Base-by-base conservation (phyloP, 1,140 invertebrate species). In the Cryptotermes secundus region DNA sequence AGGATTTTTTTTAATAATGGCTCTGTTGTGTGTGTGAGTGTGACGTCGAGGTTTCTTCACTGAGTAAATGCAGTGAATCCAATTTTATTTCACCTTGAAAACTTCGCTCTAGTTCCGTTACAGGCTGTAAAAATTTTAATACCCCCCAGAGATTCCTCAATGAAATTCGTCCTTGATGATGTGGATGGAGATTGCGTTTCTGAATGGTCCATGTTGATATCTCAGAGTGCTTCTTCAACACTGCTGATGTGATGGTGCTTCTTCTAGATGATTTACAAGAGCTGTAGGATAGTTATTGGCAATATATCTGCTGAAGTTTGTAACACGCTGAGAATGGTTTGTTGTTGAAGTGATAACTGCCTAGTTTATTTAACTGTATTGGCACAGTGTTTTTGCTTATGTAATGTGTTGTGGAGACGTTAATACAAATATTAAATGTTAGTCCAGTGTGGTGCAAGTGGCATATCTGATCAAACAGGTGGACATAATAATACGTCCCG, bases 131-230 rank as follows among this genome's bases (percentile, higher is more conserved):
- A 0, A 72, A 31, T 72, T 72, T 72, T 26, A 49, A 49, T 6
- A n/a, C 7, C 4, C n/a, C 59, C n/a, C 10, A 72, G n/a, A 6
- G 4, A 72, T 72, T 72, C n/a, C n/a, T 72, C 7, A 72, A 31
- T 72, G 59, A 72, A 72, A 72, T 72, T 72, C n/a, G 59, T 72
- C 59, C 59, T 31, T 72, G 59, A 72, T 72, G 59, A 59, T 59
- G 53, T 59, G 53, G n/a, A n/a, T 38, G 38, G 26, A 72, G 59
- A 72, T 12, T 7, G 59, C 26, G 26, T 1, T 72, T 9, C n/a
- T 72, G 53, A 59, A 59, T 59, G 53, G 24, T n/a, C 12, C 2
- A 59, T 59, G 59, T 22, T n/a, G 59, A n/a, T 10, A 31, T 19
- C 31, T 72, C 3, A 72, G n/a, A n/a, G 7, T 7, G 59, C 59